phyloP scores from a whole-genome alignment of 2,797 vertebrate genomes.

The Pangasius larnaudii region DNA sequence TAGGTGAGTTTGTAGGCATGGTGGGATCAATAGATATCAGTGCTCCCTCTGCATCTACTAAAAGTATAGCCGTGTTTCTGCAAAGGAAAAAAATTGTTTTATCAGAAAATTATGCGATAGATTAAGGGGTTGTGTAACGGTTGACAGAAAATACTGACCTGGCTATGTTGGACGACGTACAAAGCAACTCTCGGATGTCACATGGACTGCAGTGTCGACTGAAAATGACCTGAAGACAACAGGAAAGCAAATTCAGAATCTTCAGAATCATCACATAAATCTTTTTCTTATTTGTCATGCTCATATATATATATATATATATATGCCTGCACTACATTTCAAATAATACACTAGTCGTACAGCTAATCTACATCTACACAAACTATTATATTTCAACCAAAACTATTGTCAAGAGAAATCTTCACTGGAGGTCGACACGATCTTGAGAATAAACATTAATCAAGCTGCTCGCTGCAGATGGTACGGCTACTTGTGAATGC shows the following conservation, averaged over 20 bases:
- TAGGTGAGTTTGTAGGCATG: constrained; percentile 91
- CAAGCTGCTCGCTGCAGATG: constrained; percentile 52
- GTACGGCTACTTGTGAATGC: constrained; percentile 30
- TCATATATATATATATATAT: background rate
- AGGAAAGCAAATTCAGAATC: background rate
- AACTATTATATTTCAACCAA: background rate
- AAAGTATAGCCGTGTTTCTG: constrained; percentile 91
- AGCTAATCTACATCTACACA: background rate
- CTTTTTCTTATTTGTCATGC: background rate
- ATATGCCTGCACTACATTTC: background rate
- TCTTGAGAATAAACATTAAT: constrained; percentile 2
- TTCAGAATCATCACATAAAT: background rate
- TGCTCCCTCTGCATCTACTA: constrained; percentile 88
- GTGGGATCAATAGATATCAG: constrained; percentile 93
- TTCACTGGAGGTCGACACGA: background rate
- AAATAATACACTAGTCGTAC: background rate
- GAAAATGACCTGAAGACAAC: constrained; percentile 75
- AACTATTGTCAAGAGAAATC: background rate
- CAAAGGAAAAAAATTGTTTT: constrained; percentile 59
- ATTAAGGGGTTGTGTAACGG: too few species aligned
- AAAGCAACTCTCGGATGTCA: constrained; percentile 93
- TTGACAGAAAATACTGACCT: constrained; percentile 72
- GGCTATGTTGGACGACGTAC: constrained; percentile 89
- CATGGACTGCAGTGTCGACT: constrained; percentile 85
- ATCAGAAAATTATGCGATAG: background rate